These are phyloP conservation scores for pig (Sus scrofa) DNA, from an alignment of 2,113 vertebrate genomes.

Conservation along the genomic window T2T-Sscrofa CM000824.6:128325501-128326000, in stretches of 20 bases:
- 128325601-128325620: too few species aligned
- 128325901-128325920: not conserved
- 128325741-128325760: not conserved
- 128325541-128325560: too few species aligned
- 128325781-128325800: not conserved
- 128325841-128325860: not conserved
- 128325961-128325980: not conserved
- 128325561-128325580: too few species aligned
- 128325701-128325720: not conserved
- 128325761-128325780: not conserved
- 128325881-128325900: not conserved
- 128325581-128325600: too few species aligned
- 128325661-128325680: too few species aligned
- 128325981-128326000: not conserved
- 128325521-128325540: too few species aligned
- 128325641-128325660: too few species aligned
- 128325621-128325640: too few species aligned
- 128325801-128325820: not conserved
- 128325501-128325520: too few species aligned
- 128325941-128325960: slow-evolving; percentile 4
- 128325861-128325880: not conserved
- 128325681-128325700: not conserved
- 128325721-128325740: not conserved
- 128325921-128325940: not conserved
- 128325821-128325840: not conserved